phyloP scores from a whole-genome alignment of 1,140 invertebrate species.

The Augochlora pura region DNA sequence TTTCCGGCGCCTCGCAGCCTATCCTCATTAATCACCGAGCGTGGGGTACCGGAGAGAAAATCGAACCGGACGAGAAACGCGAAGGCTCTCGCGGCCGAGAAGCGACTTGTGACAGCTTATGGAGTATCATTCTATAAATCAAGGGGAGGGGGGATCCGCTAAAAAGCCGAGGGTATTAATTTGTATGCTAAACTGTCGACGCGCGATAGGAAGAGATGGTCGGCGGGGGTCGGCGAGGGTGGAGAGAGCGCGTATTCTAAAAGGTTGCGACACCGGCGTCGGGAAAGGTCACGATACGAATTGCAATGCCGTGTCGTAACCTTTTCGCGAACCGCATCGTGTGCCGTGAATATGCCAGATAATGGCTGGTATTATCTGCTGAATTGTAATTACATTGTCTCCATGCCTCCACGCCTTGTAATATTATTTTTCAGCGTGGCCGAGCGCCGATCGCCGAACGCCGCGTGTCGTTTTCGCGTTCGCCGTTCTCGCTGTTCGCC shows the following conservation, averaged over 20 bases:
- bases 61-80: neutral
- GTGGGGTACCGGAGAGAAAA: neutral
- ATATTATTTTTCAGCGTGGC: constrained; percentile 25
- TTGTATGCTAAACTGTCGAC: constrained; percentile 48
- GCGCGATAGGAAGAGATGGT: neutral
- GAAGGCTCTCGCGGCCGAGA: too few relatives aligned
- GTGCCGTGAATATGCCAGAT: constrained; percentile 33
- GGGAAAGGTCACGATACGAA: constrained; percentile 65
- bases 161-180: constrained; percentile 52
- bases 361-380: constrained; percentile 55
- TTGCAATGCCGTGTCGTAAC: constrained; percentile 58
- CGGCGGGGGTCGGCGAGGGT: neutral
- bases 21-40: constrained; percentile 4
- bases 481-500: too few relatives aligned
- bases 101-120: constrained; percentile 2
- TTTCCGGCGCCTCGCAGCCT: neutral
- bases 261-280: constrained; percentile 54
- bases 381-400: constrained; percentile 54
- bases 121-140: constrained; percentile 47
- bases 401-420: constrained; percentile 12
- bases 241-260: constrained; percentile 38
- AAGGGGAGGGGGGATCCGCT: constrained; percentile 14
- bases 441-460: too few relatives aligned
- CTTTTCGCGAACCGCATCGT: constrained; percentile 53
- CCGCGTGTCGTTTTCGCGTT: neutral